Evolutionary conservation across 1,140 invertebrate genomes (phyloP), one percentile per base, ranked within the genome.

Genomic region (Mercenaria mercenaria): DNA sequence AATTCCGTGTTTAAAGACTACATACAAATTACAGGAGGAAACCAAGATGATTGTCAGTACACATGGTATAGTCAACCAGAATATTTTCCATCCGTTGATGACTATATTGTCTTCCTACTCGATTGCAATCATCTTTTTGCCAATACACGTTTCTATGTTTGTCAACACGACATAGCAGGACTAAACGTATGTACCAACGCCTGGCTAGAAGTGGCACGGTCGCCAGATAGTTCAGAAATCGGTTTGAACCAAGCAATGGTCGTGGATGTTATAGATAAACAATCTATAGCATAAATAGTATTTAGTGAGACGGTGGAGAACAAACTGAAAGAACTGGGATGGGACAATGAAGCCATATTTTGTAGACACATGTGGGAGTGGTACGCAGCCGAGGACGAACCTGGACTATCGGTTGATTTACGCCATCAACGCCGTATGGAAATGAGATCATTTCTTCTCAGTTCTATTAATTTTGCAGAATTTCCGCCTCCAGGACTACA

Each of bases 251-350:
- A 11, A 2, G 52, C 52, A 8, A 56, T 56, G 52, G 52, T 56
- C 3, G 20, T 3, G 2, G 52, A 56, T 20, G 8, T 56, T 13
- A 56, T 56, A 13, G 52, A 56, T 23, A 56, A 20, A 23, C 52
- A 56, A 20, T 56, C 52, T 3, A 56, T 20, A 20, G 52, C 89
- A 26, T 0, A 41, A 15, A 59, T 76, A 50, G 79, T 59, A 29
- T 90, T 90, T 77, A 69, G 82, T 64, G 18, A n/a, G 23, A 47
- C 26, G 0, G 59, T 85, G 3, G 61, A 90, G 56, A 32, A 37
- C 29, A 4, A 13, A 11, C 74, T 89, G 87, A 74, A 15, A 37
- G 13, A 47, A 23, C 52, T 56, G 3, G 52, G 52, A 23, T 56
- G 52, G 52, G 20, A 56, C 15, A 56, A 56, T 56, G 52, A 56